Conservation (phyloP, 2,113 vertebrate species). For the Aphelocoma coerulescens region DNA sequence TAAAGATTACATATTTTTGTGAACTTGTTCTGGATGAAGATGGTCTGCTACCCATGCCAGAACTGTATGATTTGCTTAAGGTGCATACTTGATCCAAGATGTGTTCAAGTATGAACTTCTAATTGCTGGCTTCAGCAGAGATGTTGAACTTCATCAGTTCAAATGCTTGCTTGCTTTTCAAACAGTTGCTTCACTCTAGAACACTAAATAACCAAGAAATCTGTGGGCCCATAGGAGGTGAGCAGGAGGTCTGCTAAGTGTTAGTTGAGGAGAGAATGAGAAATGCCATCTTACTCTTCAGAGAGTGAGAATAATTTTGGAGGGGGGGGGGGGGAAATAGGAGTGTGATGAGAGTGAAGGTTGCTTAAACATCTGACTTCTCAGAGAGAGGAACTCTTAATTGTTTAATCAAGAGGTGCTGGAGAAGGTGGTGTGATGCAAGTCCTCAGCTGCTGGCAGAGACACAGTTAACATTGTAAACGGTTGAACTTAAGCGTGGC, state of each 20-base stretch:
- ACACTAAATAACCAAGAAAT: neutral
- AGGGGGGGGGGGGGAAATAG: neutral
- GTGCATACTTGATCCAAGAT: neutral
- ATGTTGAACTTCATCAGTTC: neutral
- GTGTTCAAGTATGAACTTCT: neutral
- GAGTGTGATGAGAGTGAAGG: slow-evolving; percentile 22
- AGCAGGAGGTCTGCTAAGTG: neutral
- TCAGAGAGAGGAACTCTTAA: neutral
- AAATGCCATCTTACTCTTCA: neutral
- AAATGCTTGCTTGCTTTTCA: neutral
- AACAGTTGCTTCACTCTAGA: neutral
- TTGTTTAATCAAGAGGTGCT: slow-evolving; percentile 44
- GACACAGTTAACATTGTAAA: slow-evolving; percentile 77
- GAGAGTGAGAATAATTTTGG: slow-evolving; percentile 3
- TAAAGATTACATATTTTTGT: slow-evolving; percentile 30
- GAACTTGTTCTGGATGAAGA: slow-evolving; percentile 17
- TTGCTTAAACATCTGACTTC: slow-evolving; percentile 32
- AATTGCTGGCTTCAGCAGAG: neutral
- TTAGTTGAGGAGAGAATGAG: neutral
- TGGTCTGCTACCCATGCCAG: neutral
- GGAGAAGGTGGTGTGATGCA: slow-evolving; percentile 57
- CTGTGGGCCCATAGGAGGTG: neutral
- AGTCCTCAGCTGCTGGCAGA: slow-evolving; percentile 71
- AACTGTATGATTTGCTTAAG: neutral
- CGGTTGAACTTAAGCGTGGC: slow-evolving; percentile 78